Percentiles rank a stretch among this genome's conserved stretches.
These are phyloP conservation scores for Anniella stebbinsi DNA, from an alignment of 2,797 vertebrate species.

Conservation along the genomic window DNA sequence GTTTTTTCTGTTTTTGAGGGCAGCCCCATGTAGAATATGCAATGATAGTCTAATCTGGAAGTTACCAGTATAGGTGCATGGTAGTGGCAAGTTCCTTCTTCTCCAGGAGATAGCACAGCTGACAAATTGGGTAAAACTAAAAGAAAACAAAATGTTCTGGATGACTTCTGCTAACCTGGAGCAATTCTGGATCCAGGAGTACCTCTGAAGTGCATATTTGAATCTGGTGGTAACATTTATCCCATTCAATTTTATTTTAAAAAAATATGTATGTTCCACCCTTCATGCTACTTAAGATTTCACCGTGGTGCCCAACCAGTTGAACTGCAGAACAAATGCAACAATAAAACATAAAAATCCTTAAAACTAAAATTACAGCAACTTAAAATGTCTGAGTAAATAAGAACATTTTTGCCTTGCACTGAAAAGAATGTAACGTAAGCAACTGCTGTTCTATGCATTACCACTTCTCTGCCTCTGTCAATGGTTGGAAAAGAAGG, in stretches of 20 bases:
- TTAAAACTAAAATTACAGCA: neutral
- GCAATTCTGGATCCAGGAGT: neutral
- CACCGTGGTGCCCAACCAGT: neutral
- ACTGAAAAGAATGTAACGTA: neutral
- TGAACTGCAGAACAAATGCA: neutral
- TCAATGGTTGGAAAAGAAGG: neutral
- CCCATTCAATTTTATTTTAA: neutral
- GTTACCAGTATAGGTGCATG: neutral
- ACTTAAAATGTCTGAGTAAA: neutral
- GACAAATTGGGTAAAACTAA: neutral
- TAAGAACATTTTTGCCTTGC: neutral
- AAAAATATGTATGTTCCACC: too few relatives aligned
- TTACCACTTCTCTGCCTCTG: neutral
- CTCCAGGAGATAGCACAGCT: neutral
- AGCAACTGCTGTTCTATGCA: neutral
- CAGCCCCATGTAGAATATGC: neutral
- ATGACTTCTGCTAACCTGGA: neutral
- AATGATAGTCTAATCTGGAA: neutral
- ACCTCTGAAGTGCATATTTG: neutral
- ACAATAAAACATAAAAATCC: neutral
- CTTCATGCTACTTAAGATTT: neutral
- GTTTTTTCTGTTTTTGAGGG: neutral
- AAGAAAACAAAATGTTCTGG: too few relatives aligned
- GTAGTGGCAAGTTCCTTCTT: neutral
- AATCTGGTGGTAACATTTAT: neutral